Evolutionary conservation across 1,140 invertebrate genomes (phyloP).

Genomic region (Thaumetopoea pityocampa): DNA sequence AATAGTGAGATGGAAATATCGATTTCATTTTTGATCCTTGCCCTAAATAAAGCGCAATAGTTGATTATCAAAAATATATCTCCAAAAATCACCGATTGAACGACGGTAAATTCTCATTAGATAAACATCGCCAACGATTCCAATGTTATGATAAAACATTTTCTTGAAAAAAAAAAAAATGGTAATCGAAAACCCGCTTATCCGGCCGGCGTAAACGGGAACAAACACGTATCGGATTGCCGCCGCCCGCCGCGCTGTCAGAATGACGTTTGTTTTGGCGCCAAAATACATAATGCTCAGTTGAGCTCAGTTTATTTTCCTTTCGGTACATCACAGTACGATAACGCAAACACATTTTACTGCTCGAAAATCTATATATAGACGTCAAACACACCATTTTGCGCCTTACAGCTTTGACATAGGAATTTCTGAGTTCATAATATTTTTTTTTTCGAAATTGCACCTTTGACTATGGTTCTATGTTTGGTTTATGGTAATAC

Average conservation of each 20-base stretch:
- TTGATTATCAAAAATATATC: too few relatives aligned
- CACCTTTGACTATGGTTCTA: slow-evolving; percentile 21
- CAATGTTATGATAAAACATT: too few relatives aligned
- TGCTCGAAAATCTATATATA: slow-evolving; percentile 31
- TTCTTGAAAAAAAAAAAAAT: slow-evolving; percentile 47
- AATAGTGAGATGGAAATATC: too few relatives aligned
- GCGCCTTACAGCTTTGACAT: slow-evolving; percentile 27
- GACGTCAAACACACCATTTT: slow-evolving; percentile 27
- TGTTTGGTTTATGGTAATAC: slow-evolving; percentile 62
- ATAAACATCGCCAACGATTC: too few relatives aligned
- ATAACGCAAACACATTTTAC: slow-evolving; percentile 42
- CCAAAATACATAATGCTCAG: slow-evolving; percentile 72
- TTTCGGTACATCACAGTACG: slow-evolving; percentile 60
- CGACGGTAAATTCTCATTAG: too few relatives aligned
- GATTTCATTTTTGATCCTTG: too few relatives aligned
- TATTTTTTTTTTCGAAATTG: slow-evolving; percentile 19
- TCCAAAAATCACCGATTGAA: too few relatives aligned
- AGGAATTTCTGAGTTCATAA: slow-evolving; percentile 17
- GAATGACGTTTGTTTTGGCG: slow-evolving; percentile 69
- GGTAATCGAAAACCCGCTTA: slow-evolving; percentile 63
- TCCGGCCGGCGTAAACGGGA: slow-evolving; percentile 56
- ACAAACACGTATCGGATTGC: slow-evolving; percentile 67
- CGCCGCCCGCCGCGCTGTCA: slow-evolving; percentile 71
- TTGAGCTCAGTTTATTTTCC: slow-evolving; percentile 49
- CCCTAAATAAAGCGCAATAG: too few relatives aligned